Conservation (phyloP, 2,888 invertebrate species). For the Hypselothyrea guttata region DNA sequence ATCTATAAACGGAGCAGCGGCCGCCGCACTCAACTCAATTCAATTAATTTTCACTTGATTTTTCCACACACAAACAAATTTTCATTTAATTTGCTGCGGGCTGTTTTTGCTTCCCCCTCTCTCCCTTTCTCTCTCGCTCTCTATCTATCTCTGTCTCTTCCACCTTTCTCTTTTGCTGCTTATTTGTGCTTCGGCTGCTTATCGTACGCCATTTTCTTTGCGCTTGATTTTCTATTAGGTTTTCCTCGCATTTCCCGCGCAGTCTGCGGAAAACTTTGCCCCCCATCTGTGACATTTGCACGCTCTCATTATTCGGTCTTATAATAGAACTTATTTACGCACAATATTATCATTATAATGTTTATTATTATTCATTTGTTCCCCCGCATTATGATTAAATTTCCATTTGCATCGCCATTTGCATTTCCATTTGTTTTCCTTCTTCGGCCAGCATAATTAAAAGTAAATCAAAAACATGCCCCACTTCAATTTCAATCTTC, state of each 20-base stretch:
- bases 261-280: slow-evolving; percentile 20
- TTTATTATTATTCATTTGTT: slow-evolving; percentile 36
- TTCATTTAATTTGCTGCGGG: slow-evolving; percentile 73
- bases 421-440: slow-evolving; percentile 24
- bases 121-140: slow-evolving; percentile 5
- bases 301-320: slow-evolving; percentile 23
- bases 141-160: slow-evolving; percentile 1
- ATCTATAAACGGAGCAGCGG: slow-evolving; percentile 67
- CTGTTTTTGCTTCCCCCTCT: slow-evolving; percentile 28
- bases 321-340: slow-evolving; percentile 21
- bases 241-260: slow-evolving; percentile 15
- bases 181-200: too few species aligned
- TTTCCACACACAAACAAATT: slow-evolving; percentile 67
- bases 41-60: slow-evolving; percentile 81
- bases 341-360: slow-evolving; percentile 36
- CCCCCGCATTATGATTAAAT: slow-evolving; percentile 25
- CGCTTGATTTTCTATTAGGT: slow-evolving; percentile 73
- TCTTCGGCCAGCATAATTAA: slow-evolving; percentile 33
- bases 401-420: slow-evolving; percentile 29
- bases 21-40: slow-evolving; percentile 79
- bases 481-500: background rate
- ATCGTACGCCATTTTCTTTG: slow-evolving; percentile 68
- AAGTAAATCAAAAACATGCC: slow-evolving; percentile 31
- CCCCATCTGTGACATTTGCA: slow-evolving; percentile 27
- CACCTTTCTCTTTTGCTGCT: slow-evolving; percentile 12